Evolutionary conservation across 2,113 vertebrate genomes (phyloP), one percentile per base, ranked within the genome.

Genomic region (Dipodomys stephensi): DNA sequence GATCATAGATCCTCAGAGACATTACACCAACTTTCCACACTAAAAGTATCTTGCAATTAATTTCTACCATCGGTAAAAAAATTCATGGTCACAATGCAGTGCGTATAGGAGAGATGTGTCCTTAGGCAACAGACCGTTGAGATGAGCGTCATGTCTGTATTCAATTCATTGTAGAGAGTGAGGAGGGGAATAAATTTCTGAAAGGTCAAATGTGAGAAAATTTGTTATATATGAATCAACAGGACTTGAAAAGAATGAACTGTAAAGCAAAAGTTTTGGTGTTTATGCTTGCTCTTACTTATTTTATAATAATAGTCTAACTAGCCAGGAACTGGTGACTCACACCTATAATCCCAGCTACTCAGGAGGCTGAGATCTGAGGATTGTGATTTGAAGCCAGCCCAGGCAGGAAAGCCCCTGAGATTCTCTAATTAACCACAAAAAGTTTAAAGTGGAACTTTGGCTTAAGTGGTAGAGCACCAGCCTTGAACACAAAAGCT

Each of bases 151-250:
- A 25, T 20, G n/a, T 89, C 57, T 64, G 44, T 71, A 25, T 44
- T 94, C 10, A 64, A 22, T 69, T 64, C 68, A 30, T 11, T 27
- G 15, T 30, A 57, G 32, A 46, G 78, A 86, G n/a, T 3, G 2
- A 12, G 35, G 15, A 78, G 94, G 53, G 35, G 91, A 92, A 81
- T 16, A 39, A 13, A 64, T 60, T 77, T 87, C 39, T 82, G 44
- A 39, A 92, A 82, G 73, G 39, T 87, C 46, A 67, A 30, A 71
- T 64, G 23, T 71, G 65, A 39, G 49, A 64, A 73, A 94, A 65
- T 53, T 30, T 27, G 5, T 28, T 73, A 60, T 35, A 49, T 28
- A 62, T 94, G 92, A 96, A 49, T 90, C 95, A 80, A 30, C 10
- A 30, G 67, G 83, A 96, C 80, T 28, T 81, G 83, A 32, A 72